Conservation (phyloP, 2,797 vertebrate species). For the Aplochiton taeniatus region DNA sequence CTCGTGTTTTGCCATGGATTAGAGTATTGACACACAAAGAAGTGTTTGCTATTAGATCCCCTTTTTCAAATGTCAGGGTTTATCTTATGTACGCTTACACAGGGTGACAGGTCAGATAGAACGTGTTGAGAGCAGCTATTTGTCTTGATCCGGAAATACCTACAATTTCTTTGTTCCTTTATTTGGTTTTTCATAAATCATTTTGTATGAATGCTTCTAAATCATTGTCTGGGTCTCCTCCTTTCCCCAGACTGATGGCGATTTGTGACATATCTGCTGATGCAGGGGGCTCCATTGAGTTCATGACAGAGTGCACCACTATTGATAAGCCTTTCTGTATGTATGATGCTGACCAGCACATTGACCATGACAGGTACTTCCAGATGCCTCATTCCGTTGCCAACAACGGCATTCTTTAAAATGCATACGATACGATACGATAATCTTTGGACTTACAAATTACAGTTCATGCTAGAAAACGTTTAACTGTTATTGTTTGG, state of each 20-base stretch:
- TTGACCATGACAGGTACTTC: constrained; percentile 90
- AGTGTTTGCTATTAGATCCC: too few relatives aligned
- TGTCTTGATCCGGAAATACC: background rate
- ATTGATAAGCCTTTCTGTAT: constrained; percentile 96
- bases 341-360: constrained; percentile 96
- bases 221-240: background rate
- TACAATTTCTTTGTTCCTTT: background rate
- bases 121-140: background rate
- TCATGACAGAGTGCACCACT: constrained; percentile 96
- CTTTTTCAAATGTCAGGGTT: constrained; percentile 1
- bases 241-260: constrained; percentile 83
- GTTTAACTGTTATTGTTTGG: too few relatives aligned
- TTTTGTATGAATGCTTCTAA: background rate
- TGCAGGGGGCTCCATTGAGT: constrained; percentile 94
- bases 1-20: too few relatives aligned
- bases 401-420: too few relatives aligned
- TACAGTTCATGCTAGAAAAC: too few relatives aligned
- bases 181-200: background rate
- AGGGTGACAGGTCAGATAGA: background rate
- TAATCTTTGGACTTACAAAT: too few relatives aligned
- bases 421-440: too few relatives aligned
- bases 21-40: too few relatives aligned
- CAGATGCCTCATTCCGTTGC: too few relatives aligned
- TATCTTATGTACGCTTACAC: background rate
- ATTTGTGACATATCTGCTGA: constrained; percentile 99